A percentile compares a stretch with the other conserved stretches of the same genome.
Evolutionary conservation across 92 coral and sea anemone genomes (phyloP).

Genomic region (Heteractis magnifica): DNA sequence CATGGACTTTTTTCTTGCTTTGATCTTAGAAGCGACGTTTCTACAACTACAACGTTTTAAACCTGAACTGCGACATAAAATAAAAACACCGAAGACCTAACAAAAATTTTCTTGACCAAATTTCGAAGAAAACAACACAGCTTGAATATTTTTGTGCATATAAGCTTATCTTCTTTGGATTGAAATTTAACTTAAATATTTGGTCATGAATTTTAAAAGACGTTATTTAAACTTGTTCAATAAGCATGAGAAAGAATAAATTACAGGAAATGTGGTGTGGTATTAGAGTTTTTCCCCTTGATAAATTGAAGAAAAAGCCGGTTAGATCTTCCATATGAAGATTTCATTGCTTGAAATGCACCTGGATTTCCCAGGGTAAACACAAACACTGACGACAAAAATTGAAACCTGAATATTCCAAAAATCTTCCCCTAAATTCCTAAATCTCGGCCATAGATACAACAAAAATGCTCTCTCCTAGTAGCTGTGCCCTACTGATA

Average conservation of each 20-base stretch:
- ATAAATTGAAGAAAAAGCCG: background rate
- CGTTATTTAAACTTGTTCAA: background rate
- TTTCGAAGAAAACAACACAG: background rate
- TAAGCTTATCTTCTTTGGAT: background rate
- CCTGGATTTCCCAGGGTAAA: background rate
- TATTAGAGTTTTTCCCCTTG: background rate
- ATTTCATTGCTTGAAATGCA: constrained; percentile 6
- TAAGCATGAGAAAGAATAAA: background rate
- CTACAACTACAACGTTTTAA: background rate
- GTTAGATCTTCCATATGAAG: background rate
- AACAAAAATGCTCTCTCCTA: background rate
- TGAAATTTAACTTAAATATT: background rate
- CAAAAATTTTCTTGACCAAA: background rate
- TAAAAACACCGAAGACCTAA: background rate
- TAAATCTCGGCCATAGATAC: constrained; percentile 2
- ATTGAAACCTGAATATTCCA: background rate
- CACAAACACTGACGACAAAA: background rate
- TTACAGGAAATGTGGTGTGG: background rate
- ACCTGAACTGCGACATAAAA: background rate
- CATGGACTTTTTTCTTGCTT: background rate
- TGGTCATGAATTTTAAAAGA: background rate
- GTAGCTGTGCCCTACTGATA: background rate
- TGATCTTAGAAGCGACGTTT: background rate
- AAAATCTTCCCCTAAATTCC: background rate
- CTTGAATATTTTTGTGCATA: background rate